Base-by-base conservation (phyloP, 2,888 invertebrate genomes). In the Hirtodrosophila trivittata region DNA sequence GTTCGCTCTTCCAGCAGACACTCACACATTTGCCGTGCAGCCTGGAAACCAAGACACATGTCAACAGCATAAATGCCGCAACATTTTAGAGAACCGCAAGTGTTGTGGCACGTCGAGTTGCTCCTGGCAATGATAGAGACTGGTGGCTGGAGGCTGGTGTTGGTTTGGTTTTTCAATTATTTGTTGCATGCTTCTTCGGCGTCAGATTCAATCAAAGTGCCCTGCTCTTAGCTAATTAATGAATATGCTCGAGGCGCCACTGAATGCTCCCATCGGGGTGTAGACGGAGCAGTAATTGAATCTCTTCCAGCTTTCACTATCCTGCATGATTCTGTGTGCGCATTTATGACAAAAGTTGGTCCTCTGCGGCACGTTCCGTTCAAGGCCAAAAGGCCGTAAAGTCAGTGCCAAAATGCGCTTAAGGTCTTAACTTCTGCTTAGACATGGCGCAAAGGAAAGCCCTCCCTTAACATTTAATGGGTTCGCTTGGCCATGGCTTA, bases 141-240 rank as follows among this genome's bases (percentile, higher is more conserved):
- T 25, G 25, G 6, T 4, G 25, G 25, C 3, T 25, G 6, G 6
- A 25, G 25, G 25, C n/a, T n/a, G n/a, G n/a, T n/a, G n/a, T n/a
- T n/a, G n/a, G n/a, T n/a, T n/a, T n/a, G 7, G 7, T 41, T 62
- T 66, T 65, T 63, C 74, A 71, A 80, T 83, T 76, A 65, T 68
- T 68, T 47, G 45, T 49, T 60, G 50, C 66, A 58, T 18, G 14
- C 59, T 52, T 49, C 38, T 42, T n/a, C 49, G 73, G 65, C 54
- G 59, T 54, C 58, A 66, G 74, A 81, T 78, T 75, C 66, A 82
- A 81, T 84, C 57, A 76, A 66, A 76, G 54, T 54, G 59, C 65
- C 39, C n/a, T 35, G 64, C 63, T 66, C 66, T 57, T 60, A 55
- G 66, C 76, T 81, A 82, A 82, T 82, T 81, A 78, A 60, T 69